phyloP scores from a whole-genome alignment of 2,888 invertebrate genomes.

The Pristionchus entomophagus region DNA sequence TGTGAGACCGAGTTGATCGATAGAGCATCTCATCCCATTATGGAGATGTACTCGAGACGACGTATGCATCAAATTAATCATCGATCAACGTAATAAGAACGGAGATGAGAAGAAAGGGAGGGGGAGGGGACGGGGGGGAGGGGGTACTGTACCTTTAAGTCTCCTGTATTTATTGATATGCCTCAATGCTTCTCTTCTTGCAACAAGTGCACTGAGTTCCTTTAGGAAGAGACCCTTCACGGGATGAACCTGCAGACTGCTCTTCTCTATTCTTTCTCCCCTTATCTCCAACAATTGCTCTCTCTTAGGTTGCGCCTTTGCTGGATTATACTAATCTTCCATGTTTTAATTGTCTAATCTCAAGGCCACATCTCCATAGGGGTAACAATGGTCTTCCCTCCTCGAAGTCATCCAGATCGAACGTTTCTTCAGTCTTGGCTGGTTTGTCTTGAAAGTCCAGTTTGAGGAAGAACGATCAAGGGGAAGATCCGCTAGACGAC shows the following conservation, averaged over 20 bases:
- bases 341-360: no score
- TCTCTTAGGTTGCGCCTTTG: no score
- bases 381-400: slow-evolving; percentile 56
- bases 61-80: slow-evolving; percentile 10
- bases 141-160: no score
- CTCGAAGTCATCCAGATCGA: slow-evolving; percentile 72
- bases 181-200: slow-evolving; percentile 81
- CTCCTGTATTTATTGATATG: slow-evolving; percentile 55
- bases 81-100: not conserved
- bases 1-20: slow-evolving; percentile 89
- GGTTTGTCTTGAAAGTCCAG: slow-evolving; percentile 78
- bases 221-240: slow-evolving; percentile 81
- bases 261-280: no score
- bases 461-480: slow-evolving; percentile 94
- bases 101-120: not conserved
- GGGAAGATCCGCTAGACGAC: slow-evolving; percentile 94
- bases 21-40: slow-evolving; percentile 74
- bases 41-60: slow-evolving; percentile 80
- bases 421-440: slow-evolving; percentile 56
- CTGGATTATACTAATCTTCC: no score
- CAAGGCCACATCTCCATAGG: no score
- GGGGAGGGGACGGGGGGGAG: no score
- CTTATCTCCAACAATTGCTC: no score
- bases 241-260: slow-evolving; percentile 54
- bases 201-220: slow-evolving; percentile 81